Percentiles rank a stretch among this genome's conserved stretches.
Conservation (phyloP, 2,797 vertebrate species). For the Setipinna tenuifilis region DNA sequence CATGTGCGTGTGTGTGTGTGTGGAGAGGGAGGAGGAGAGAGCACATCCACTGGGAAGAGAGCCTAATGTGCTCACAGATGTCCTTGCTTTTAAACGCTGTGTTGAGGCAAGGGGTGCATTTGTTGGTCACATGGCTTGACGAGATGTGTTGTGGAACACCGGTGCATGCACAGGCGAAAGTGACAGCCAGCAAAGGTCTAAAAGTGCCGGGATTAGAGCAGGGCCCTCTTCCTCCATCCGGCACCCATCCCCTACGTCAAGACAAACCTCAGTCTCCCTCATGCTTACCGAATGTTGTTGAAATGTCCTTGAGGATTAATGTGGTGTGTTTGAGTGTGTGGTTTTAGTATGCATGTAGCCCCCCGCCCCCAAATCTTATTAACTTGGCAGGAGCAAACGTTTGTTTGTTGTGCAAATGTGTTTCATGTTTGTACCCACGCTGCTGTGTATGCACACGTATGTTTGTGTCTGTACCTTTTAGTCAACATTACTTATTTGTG, state of each 20-base stretch:
- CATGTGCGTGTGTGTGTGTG: constrained; percentile 4
- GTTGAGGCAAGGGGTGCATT: constrained; percentile 52
- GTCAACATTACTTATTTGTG: background rate
- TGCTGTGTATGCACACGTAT: background rate
- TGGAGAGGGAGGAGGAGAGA: background rate
- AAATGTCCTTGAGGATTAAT: constrained; percentile 17
- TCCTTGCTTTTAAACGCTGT: constrained; percentile 62
- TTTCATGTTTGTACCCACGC: background rate
- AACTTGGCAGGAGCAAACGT: background rate
- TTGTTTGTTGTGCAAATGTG: background rate
- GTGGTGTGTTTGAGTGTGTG: background rate
- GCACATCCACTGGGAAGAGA: background rate
- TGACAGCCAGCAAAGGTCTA: background rate
- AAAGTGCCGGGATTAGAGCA: background rate
- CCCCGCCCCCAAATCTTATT: background rate
- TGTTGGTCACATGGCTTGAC: background rate
- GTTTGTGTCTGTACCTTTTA: background rate
- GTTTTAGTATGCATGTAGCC: background rate
- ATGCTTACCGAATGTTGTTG: background rate
- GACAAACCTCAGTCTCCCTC: background rate
- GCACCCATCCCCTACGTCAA: background rate
- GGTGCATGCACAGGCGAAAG: background rate
- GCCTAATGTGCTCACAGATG: constrained; percentile 62
- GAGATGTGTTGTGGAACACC: background rate
- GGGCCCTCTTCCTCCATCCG: background rate